Evolutionary conservation across 2,797 vertebrate species (phyloP).

Genomic region (Amblyopsis hoosieri): DNA sequence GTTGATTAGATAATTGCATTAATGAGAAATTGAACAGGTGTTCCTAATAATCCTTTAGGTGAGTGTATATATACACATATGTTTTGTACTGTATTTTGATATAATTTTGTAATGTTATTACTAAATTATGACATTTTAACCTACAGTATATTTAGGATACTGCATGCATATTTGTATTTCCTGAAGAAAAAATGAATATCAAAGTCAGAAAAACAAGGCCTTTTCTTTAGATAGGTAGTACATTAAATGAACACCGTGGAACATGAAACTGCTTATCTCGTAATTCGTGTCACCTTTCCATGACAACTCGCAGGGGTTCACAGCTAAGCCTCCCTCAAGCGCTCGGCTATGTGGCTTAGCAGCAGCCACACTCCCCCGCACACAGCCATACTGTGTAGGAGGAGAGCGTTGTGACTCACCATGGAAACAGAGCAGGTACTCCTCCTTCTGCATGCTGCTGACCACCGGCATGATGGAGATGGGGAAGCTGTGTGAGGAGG

Average conservation of each 20-base stretch:
- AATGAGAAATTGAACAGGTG: no score
- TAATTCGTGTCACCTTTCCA: neutral
- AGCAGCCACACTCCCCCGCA: neutral
- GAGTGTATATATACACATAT: no score
- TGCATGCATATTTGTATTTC: no score
- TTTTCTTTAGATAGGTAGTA: no score
- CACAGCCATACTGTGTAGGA: neutral
- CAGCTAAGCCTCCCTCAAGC: neutral
- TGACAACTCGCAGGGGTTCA: neutral
- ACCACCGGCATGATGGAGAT: conserved; percentile 89
- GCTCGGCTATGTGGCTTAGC: neutral
- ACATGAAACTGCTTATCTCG: neutral
- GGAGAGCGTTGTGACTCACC: conserved; percentile 62
- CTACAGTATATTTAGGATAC: neutral
- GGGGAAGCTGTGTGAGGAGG: conserved; percentile 88
- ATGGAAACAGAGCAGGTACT: conserved; percentile 90
- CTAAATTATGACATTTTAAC: neutral
- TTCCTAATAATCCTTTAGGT: no score
- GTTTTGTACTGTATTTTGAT: no score
- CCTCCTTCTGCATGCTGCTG: conserved; percentile 83
- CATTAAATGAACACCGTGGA: no score
- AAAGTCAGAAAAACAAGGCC: no score
- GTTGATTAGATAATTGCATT: no score
- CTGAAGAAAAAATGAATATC: no score
- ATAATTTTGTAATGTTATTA: no score